Percentiles rank a stretch among this genome's conserved stretches.
Evolutionary conservation across 2,888 invertebrate genomes (phyloP).

Genomic region (Trilocha varians): DNA sequence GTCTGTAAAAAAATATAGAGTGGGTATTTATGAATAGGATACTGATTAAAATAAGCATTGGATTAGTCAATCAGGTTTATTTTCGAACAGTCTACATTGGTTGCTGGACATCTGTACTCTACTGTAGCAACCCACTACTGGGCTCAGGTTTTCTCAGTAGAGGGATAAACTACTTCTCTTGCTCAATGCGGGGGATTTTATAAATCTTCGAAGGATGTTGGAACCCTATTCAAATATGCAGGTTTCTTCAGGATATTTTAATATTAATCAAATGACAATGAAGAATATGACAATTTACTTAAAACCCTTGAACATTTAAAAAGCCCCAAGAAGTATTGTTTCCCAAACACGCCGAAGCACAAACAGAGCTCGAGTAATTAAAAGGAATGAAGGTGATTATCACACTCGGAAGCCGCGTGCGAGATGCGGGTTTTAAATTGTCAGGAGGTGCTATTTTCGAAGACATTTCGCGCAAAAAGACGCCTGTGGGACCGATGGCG

Average conservation of each 20-base stretch:
- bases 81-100: too few relatives aligned
- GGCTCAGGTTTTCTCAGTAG: too few relatives aligned
- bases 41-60: too few relatives aligned
- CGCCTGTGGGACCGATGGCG: not conserved
- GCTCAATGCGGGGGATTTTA: constrained; percentile 3
- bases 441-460: constrained; percentile 11
- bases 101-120: too few relatives aligned
- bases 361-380: constrained; percentile 1
- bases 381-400: constrained; percentile 5
- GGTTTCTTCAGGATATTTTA: too few relatives aligned
- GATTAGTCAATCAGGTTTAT: too few relatives aligned
- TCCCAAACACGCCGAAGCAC: not conserved
- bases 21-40: too few relatives aligned
- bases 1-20: too few relatives aligned
- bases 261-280: not conserved
- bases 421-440: constrained; percentile 13
- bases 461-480: constrained; percentile 4
- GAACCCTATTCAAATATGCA: not conserved
- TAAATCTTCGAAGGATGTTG: too few relatives aligned
- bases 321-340: too few relatives aligned
- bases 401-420: constrained; percentile 12
- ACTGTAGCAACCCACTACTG: too few relatives aligned
- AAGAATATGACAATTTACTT: constrained; percentile 2
- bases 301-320: not conserved
- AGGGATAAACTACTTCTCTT: too few relatives aligned